phyloP scores from a whole-genome alignment of 2,888 invertebrate species.

The Coleophora deauratella region DNA sequence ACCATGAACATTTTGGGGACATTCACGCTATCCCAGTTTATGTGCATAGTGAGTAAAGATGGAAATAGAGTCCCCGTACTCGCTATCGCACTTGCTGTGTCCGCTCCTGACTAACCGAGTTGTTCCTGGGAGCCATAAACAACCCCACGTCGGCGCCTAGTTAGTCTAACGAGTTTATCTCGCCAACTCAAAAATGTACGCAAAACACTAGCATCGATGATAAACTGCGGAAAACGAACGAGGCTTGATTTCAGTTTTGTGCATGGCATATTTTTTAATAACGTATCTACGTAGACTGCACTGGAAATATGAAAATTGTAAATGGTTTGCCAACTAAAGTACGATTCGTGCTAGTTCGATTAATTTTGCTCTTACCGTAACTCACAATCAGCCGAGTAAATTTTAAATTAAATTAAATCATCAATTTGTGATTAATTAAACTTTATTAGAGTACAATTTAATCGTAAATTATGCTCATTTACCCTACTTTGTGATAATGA shows the following conservation, averaged over 20 bases:
- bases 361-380: too few relatives aligned
- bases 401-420: too few relatives aligned
- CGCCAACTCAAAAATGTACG: conserved; percentile 36
- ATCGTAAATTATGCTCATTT: too few relatives aligned
- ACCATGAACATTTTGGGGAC: too few relatives aligned
- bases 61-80: background rate
- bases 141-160: conserved; percentile 36
- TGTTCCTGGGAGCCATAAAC: conserved; percentile 37
- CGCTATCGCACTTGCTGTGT: conserved; percentile 8
- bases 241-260: background rate
- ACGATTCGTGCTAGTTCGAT: background rate
- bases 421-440: too few relatives aligned
- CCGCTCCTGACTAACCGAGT: conserved; percentile 25
- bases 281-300: too few relatives aligned
- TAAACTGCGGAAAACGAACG: background rate
- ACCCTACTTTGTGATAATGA: too few relatives aligned
- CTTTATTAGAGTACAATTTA: too few relatives aligned
- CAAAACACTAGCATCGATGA: conserved; percentile 9
- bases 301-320: background rate
- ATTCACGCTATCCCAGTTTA: too few relatives aligned
- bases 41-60: background rate
- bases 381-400: too few relatives aligned
- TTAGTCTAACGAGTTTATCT: conserved; percentile 43
- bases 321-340: background rate
- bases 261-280: background rate